Evolutionary conservation across 1,140 invertebrate species (phyloP).

Genomic region (Lithobius niger): DNA sequence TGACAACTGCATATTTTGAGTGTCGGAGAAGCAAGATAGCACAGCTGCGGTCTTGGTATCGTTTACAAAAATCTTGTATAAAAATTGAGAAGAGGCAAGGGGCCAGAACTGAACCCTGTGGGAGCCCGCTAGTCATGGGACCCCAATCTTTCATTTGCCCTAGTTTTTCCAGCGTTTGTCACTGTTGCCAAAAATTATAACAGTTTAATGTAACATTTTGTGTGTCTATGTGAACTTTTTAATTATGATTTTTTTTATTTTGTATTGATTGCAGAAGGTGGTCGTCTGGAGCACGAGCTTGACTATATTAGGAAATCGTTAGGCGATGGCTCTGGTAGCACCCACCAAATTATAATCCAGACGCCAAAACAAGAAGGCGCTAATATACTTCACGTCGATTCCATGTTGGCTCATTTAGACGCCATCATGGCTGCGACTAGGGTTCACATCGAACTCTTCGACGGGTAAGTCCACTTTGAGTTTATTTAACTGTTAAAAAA

Average conservation of each 20-base stretch:
- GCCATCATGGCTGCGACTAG: slow-evolving; percentile 65
- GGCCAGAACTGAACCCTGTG: too few relatives aligned
- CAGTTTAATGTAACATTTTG: too few relatives aligned
- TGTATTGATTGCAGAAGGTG: slow-evolving; percentile 53
- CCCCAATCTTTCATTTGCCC: too few relatives aligned
- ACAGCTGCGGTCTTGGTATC: too few relatives aligned
- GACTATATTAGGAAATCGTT: slow-evolving; percentile 64
- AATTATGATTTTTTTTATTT: slow-evolving; percentile 8
- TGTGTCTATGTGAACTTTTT: neutral
- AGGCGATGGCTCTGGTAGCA: slow-evolving; percentile 47
- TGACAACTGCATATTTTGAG: too few relatives aligned
- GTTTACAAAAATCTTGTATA: too few relatives aligned
- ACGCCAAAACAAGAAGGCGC: slow-evolving; percentile 52
- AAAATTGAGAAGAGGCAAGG: too few relatives aligned
- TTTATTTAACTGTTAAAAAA: too few relatives aligned
- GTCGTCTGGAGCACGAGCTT: slow-evolving; percentile 68
- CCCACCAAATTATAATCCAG: slow-evolving; percentile 85
- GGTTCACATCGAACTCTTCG: slow-evolving; percentile 78
- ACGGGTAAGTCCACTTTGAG: slow-evolving; percentile 48
- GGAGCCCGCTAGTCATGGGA: too few relatives aligned
- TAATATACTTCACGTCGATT: slow-evolving; percentile 64
- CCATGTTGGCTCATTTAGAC: slow-evolving; percentile 59
- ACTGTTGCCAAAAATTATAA: too few relatives aligned
- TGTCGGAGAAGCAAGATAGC: too few relatives aligned
- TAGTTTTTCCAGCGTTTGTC: too few relatives aligned